phyloP scores from a whole-genome alignment of 1,140 invertebrate species.

The Brachionus rotundiformis region DNA sequence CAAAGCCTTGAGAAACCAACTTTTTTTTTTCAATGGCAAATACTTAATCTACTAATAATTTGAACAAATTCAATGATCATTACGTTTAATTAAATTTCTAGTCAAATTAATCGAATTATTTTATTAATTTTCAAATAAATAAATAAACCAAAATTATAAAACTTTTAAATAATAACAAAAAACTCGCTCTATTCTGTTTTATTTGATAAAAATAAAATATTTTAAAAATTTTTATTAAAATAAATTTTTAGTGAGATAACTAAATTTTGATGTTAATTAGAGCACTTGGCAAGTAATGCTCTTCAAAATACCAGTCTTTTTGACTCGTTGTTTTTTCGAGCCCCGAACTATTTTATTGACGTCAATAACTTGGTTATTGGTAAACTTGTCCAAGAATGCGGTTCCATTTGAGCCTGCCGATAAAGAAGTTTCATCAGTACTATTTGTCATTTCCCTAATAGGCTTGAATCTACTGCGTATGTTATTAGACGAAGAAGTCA shows the following conservation, averaged over 20 bases:
- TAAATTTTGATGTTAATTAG: not conserved
- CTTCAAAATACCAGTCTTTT: not conserved
- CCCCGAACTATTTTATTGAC: not conserved
- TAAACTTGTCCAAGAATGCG: not conserved
- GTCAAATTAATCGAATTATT: too few species aligned
- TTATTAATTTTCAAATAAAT: too few species aligned
- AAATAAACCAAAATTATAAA: too few species aligned
- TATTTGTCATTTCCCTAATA: not conserved
- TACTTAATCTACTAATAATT: too few species aligned
- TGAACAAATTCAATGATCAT: too few species aligned
- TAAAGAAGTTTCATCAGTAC: not conserved
- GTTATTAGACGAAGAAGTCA: not conserved
- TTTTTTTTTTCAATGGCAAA: too few species aligned
- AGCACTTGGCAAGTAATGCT: conserved; percentile 33
- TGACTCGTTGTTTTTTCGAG: conserved; percentile 1
- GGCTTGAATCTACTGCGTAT: not conserved
- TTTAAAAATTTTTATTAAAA: not conserved
- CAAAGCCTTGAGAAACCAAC: too few species aligned
- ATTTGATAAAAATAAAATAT: too few species aligned
- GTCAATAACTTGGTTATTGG: conserved; percentile 19
- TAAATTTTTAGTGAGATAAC: not conserved
- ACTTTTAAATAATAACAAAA: too few species aligned
- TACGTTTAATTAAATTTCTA: too few species aligned
- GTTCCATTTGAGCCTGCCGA: not conserved
- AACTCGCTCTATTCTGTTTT: too few species aligned